Conservation (phyloP, 2,113 vertebrate genomes). For the Cyanistes caeruleus region DNA sequence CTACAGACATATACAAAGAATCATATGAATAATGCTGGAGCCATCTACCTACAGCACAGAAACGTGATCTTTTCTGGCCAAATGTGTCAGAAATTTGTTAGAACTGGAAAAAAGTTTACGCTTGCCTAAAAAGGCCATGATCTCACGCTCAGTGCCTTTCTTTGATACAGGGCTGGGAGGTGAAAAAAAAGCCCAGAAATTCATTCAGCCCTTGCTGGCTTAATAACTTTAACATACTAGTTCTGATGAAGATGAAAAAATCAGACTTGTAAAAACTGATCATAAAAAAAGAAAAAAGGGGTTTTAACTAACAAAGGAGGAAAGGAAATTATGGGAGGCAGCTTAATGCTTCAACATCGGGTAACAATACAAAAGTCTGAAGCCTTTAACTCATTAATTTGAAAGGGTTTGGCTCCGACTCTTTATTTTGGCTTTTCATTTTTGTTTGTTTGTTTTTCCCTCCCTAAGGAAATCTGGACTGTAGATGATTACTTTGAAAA, state of each 20-base stretch:
- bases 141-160: neutral
- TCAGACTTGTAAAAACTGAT: constrained; percentile 19
- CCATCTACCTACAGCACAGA: constrained; percentile 76
- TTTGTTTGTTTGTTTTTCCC: constrained; percentile 56
- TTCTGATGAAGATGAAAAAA: constrained; percentile 48
- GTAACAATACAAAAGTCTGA: constrained; percentile 33
- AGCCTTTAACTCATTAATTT: constrained; percentile 56
- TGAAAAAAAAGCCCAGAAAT: neutral
- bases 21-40: constrained; percentile 69
- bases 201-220: constrained; percentile 1
- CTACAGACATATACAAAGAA: constrained; percentile 70
- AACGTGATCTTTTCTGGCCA: constrained; percentile 73
- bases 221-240: constrained; percentile 59
- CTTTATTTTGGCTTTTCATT: constrained; percentile 55
- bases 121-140: constrained; percentile 67
- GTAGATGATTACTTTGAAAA: constrained; percentile 55
- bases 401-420: constrained; percentile 4
- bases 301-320: neutral
- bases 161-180: neutral
- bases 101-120: constrained; percentile 77
- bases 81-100: constrained; percentile 76
- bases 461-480: constrained; percentile 54
- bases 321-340: constrained; percentile 1
- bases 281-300: neutral
- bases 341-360: neutral